Evolutionary conservation across 1,140 invertebrate species (phyloP), one percentile per base, ranked within the genome.

Genomic region (Psix sp.): DNA sequence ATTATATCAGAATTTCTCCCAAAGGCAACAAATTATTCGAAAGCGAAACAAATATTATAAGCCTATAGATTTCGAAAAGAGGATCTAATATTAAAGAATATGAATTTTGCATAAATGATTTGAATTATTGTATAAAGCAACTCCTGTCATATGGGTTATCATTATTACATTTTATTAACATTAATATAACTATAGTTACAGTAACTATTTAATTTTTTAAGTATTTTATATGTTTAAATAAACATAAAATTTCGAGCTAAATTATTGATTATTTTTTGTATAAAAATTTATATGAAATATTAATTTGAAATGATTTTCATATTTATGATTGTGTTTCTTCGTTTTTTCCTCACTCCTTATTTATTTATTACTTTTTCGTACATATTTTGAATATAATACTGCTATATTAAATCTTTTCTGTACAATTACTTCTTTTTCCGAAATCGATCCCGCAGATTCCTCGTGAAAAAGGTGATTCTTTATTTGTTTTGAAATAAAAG

Each of bases 21-120:
- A 75, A 60, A 65, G 74, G 56, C 76, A 76, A 63, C 57, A 80
- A 78, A 82, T 43, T 71, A 77, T 81, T 79, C 73, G 4, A 59
- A 68, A 26, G 14, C 42, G 52, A 73, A 78, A 35, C 60, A 65
- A 79, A 68, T 79, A 80, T 74, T 84, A 75, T 82, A 83, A 80
- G 74, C 72, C 78, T 80, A 79, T 71, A 79, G 49, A 82, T 72
- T 83, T 80, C 54, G 73, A 74, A 77, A 78, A 81, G 73, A 80
- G 72, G 80, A 82, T 80, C 78, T 79, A 84, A 78, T 80, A 85
- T 84, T 82, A 83, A 85, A 84, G 78, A 76, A 77, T 80, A 82
- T 78, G 76, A 84, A 84, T 83, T 84, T 85, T 85, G 48, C 78
- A 84, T 76, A 83, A 77, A 77, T n/a, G 13, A 24, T 56, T 70